These are phyloP conservation scores for Drosophila meridiana DNA, from an alignment of 2,888 invertebrate species.

Conservation along the genomic window DNA sequence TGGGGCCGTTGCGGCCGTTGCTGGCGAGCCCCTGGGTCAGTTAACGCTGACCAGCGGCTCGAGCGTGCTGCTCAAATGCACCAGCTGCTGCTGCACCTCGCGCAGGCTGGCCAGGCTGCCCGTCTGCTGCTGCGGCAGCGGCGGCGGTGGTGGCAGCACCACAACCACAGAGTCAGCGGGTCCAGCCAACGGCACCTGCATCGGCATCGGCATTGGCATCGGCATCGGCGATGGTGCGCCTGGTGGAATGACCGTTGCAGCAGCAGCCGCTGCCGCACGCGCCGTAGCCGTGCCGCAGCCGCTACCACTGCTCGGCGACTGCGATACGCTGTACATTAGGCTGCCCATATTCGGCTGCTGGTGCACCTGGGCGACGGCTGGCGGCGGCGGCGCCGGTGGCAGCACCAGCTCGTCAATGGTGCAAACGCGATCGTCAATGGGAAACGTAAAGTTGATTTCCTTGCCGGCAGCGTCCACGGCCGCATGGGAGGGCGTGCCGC, in stretches of 20 bases:
- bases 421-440: slow-evolving; percentile 85
- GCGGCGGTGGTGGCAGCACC: slow-evolving; percentile 72
- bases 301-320: slow-evolving; percentile 47
- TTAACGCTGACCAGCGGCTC: slow-evolving; percentile 83
- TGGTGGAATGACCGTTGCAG: slow-evolving; percentile 77
- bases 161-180: slow-evolving; percentile 80
- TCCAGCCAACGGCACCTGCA: slow-evolving; percentile 29
- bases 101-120: slow-evolving; percentile 71
- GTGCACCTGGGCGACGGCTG: slow-evolving; percentile 53
- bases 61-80: slow-evolving; percentile 71
- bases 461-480: slow-evolving; percentile 66
- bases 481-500: slow-evolving; percentile 49
- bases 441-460: slow-evolving; percentile 88
- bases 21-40: slow-evolving; percentile 76
- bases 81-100: slow-evolving; percentile 74
- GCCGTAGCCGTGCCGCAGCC: slow-evolving; percentile 66
- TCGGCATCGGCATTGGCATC: neutral
- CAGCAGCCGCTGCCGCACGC: slow-evolving; percentile 52
- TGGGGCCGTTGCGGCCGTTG: slow-evolving; percentile 28
- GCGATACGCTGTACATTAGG: slow-evolving; percentile 64
- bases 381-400: slow-evolving; percentile 82
- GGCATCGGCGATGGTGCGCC: slow-evolving; percentile 76
- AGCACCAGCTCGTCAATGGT: slow-evolving; percentile 84
- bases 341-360: slow-evolving; percentile 66
- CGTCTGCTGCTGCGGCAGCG: slow-evolving; percentile 50